Conservation (phyloP, 1,140 invertebrate genomes). For the Ooceraea biroi region DNA sequence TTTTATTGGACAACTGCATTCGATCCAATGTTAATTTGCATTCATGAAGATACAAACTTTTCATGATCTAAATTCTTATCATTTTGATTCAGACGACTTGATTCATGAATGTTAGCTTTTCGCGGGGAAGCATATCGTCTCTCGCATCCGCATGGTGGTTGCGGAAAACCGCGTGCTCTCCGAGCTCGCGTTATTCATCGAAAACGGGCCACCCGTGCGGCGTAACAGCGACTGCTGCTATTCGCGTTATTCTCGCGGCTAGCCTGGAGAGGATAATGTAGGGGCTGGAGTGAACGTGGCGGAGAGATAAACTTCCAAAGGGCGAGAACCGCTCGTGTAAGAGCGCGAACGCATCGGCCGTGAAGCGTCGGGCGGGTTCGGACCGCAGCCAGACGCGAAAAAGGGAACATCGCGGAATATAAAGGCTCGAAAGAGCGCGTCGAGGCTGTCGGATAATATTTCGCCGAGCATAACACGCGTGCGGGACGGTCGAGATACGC, state of each 20-base stretch:
- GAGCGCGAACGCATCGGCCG: background rate
- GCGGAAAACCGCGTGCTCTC: background rate
- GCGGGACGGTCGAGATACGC: background rate
- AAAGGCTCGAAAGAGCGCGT: slow-evolving; percentile 44
- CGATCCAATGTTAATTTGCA: background rate
- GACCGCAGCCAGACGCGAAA: slow-evolving; percentile 35
- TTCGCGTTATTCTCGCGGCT: background rate
- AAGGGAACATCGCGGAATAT: slow-evolving; percentile 51
- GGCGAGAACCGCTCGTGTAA: too few species aligned
- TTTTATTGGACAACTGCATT: background rate
- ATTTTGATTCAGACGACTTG: background rate
- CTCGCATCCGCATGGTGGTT: background rate
- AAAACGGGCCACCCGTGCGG: slow-evolving; percentile 1
- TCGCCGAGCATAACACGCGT: slow-evolving; percentile 48
- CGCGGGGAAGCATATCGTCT: background rate
- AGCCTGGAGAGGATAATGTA: slow-evolving; percentile 8
- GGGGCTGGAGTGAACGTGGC: background rate
- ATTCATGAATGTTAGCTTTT: background rate
- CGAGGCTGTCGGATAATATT: slow-evolving; percentile 37
- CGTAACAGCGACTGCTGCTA: background rate
- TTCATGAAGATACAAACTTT: background rate
- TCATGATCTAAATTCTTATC: background rate
- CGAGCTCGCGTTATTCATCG: background rate
- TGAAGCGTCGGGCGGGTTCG: background rate
- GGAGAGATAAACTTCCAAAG: slow-evolving; percentile 19